phyloP scores from a whole-genome alignment of 1,140 invertebrate genomes.

The Vollenhovia emeryi region DNA sequence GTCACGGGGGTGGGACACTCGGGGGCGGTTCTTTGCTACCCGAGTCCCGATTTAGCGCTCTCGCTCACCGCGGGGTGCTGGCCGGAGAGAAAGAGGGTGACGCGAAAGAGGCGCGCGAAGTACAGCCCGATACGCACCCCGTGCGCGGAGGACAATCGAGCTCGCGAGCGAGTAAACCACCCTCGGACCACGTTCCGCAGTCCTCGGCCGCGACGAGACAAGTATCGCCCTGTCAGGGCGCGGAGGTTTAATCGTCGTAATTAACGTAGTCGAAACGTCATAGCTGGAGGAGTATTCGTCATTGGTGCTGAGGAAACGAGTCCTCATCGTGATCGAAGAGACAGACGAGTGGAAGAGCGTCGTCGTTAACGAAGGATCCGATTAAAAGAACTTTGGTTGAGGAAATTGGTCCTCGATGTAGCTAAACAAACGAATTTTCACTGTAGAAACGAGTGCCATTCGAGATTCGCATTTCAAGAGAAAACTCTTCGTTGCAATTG shows the following conservation, averaged over 20 bases:
- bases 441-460: slow-evolving; percentile 6
- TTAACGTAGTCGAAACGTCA: neutral
- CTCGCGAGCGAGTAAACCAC: slow-evolving; percentile 67
- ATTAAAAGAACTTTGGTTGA: neutral
- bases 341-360: neutral
- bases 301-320: neutral
- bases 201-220: slow-evolving; percentile 28
- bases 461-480: neutral
- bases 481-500: neutral
- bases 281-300: neutral
- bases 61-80: slow-evolving; percentile 27
- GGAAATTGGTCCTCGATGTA: neutral
- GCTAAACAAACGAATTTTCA: no score
- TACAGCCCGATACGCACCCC: slow-evolving; percentile 45
- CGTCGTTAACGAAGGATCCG: neutral
- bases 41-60: slow-evolving; percentile 53
- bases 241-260: slow-evolving; percentile 12
- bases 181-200: slow-evolving; percentile 48
- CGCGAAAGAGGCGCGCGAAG: slow-evolving; percentile 49
- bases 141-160: slow-evolving; percentile 70
- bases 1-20: slow-evolving; percentile 74
- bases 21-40: slow-evolving; percentile 77
- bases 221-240: neutral
- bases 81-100: slow-evolving; percentile 13
- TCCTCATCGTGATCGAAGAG: neutral